These are phyloP conservation scores for Pristionchus mayeri DNA, from an alignment of 2,888 invertebrate genomes.

Conservation along the genomic window DNA sequence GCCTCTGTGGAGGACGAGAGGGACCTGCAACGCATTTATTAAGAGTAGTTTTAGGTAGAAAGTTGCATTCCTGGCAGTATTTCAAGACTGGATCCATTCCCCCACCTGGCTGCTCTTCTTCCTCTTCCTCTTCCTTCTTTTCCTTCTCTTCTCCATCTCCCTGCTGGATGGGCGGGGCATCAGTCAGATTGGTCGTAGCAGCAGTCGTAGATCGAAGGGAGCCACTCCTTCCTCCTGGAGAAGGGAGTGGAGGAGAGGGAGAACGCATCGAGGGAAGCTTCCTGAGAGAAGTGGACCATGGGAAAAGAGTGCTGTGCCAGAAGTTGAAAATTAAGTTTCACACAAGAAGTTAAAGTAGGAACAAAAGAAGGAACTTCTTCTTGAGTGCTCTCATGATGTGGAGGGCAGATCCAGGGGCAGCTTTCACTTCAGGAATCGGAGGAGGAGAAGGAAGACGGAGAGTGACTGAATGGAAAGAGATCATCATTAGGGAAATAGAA, in stretches of 20 bases:
- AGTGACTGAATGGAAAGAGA: too few relatives aligned
- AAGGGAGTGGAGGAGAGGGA: neutral
- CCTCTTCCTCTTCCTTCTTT: neutral
- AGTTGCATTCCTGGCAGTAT: too few relatives aligned
- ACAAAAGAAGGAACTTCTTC: neutral
- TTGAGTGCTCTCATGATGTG: neutral
- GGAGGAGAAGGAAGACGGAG: neutral
- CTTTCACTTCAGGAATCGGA: neutral
- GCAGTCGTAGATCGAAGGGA: neutral
- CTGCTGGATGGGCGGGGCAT: neutral
- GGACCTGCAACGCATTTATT: too few relatives aligned
- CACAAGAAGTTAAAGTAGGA: too few relatives aligned
- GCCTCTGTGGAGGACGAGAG: neutral
- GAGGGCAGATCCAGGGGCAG: neutral
- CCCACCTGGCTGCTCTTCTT: neutral
- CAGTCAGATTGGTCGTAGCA: neutral
- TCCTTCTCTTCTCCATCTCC: neutral
- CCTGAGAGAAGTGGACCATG: neutral
- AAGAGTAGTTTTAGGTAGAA: too few relatives aligned
- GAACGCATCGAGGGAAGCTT: neutral
- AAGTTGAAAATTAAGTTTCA: neutral
- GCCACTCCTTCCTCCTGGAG: neutral
- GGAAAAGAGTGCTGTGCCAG: neutral
- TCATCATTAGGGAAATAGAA: too few relatives aligned
- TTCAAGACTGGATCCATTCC: too few relatives aligned